Evolutionary conservation across 1,140 invertebrate species (phyloP), one percentile per base, ranked within the genome.

Genomic region (Pissodes strobi): DNA sequence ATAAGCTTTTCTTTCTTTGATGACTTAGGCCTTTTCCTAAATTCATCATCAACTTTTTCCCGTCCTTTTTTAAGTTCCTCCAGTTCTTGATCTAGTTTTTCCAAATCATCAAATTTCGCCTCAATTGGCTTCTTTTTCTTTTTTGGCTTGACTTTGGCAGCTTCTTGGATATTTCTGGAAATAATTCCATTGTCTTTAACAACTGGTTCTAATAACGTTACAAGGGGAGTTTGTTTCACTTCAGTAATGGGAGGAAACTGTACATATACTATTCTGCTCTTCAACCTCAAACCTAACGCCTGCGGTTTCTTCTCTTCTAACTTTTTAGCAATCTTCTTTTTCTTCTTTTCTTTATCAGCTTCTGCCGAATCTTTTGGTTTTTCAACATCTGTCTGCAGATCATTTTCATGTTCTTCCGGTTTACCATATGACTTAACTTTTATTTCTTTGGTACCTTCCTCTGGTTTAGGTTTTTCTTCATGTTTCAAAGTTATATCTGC

Each of bases 91-190:
- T 66, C 74, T 53, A 66, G 74, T 43, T 69, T 23, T 64, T 76
- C 9, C 18, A 90, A 70, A 71, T 90, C 88, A 67, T 85, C 84
- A 71, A 90, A 87, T 41, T 90, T 88, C 67, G 87, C 83, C 61
- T 85, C 83, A 71, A 86, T 86, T 59, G 67, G 70, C 12, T 74
- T 77, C 51, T 70, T 69, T 46, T 68, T 66, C 64, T 82, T 82
- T 73, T 86, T 88, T 53, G 80, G 85, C 75, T 85, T 87, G 2
- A 82, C 59, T 76, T 86, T 83, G 22, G 83, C 71, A 2, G 87
- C 87, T 80, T 90, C 88, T 76, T 87, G 82, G 0, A 87, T 79
- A 76, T 88, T 90, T 77, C 88, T 80, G 0, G 87, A 89, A 15
- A 90, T 66, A 62, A 86, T 83, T 15, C 87, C 88, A 70, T 82